Base-by-base conservation (phyloP, 2,113 vertebrate species). In the Syrrhaptes paradoxus region DNA sequence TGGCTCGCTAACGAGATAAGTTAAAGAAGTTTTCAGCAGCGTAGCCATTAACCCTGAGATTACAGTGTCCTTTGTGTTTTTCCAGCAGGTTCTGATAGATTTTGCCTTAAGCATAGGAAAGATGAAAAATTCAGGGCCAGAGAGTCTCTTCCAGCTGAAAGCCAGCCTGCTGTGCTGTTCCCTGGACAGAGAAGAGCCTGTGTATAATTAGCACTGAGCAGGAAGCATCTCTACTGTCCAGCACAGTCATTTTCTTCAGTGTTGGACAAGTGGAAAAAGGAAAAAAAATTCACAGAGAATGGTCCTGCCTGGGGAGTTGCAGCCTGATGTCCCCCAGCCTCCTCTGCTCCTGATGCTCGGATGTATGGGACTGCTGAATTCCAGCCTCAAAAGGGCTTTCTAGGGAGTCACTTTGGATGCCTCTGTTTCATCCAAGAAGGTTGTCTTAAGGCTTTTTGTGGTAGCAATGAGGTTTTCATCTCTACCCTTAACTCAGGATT, bases 61-160 rank as follows among this genome's bases (percentile, higher is more conserved):
- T 95, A 94, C 91, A 95, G 94, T 97, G 95, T 94, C 93, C 87
- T 96, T 95, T 94, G 96, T 96, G 77, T 95, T 96, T 91, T 96
- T 92, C 75, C 90, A 95, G 72, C 22, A 1, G 24, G 41, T 78
- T 87, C 79, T 97, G 95, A 92, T 93, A 95, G 87, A 45, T 87
- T 95, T 74, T 0, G 22, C 71, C 78, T 91, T 94, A 78, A 93
- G 67, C 71, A 80, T 93, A 87, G 80, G n/a, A 88, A 93, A 83
- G 76, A 94, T 92, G 81, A 93, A 96, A 96, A 92, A 79, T 63
- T 49, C 18, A 78, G 54, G 75, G 61, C 83, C 72, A 79, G 76
- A 72, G 55, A 94, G 73, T 54, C 61, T 87, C 67, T 81, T 57
- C 21, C 34, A 76, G 87, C 87, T 89, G 75, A 93, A 92, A 96